These are phyloP conservation scores for Anneissia japonica DNA, from an alignment of 35 echinoderm and acorn worm species.

Conservation along the genomic window DNA sequence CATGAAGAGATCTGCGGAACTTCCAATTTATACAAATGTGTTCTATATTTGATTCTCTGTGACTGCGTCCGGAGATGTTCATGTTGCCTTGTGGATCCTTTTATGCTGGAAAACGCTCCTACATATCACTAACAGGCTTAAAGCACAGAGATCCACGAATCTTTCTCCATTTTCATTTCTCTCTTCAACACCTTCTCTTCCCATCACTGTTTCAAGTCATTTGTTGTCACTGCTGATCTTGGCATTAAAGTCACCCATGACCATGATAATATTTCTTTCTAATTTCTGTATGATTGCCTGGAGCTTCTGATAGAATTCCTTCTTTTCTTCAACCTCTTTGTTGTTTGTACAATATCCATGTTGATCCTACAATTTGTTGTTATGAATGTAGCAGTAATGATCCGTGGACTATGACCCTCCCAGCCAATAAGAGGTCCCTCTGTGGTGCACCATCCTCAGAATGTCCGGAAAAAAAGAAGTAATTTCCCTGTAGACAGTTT, in stretches of 20 bases:
- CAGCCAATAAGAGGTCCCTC: conserved; percentile 4
- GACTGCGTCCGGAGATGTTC: conserved; percentile 1
- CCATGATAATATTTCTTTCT: conserved; percentile 2
- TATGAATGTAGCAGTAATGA: conserved; percentile 19
- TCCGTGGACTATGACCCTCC: conserved; percentile 11
- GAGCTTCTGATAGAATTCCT: neutral
- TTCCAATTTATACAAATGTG: conserved; percentile 14
- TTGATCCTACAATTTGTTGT: conserved; percentile 10
- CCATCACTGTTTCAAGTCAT: conserved; percentile 15
- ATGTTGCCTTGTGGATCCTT: conserved; percentile 12
- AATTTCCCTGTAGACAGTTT: conserved; percentile 3
- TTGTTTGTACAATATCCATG: conserved; percentile 21
- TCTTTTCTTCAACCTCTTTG: neutral
- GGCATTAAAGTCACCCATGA: conserved; percentile 24
- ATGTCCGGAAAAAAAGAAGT: neutral
- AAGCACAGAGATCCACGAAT: neutral
- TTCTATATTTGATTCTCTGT: conserved; percentile 12
- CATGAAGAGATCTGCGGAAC: conserved; percentile 4
- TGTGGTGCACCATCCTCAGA: conserved; percentile 1
- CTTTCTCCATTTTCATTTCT: conserved; percentile 16
- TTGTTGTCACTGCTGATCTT: conserved; percentile 11
- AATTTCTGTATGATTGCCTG: neutral
- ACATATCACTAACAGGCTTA: neutral
- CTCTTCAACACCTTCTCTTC: conserved; percentile 9
- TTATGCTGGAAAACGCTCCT: conserved; percentile 12